Evolutionary conservation across 2,113 vertebrate species (phyloP).

Genomic region (Choloepus hoffmanni): DNA sequence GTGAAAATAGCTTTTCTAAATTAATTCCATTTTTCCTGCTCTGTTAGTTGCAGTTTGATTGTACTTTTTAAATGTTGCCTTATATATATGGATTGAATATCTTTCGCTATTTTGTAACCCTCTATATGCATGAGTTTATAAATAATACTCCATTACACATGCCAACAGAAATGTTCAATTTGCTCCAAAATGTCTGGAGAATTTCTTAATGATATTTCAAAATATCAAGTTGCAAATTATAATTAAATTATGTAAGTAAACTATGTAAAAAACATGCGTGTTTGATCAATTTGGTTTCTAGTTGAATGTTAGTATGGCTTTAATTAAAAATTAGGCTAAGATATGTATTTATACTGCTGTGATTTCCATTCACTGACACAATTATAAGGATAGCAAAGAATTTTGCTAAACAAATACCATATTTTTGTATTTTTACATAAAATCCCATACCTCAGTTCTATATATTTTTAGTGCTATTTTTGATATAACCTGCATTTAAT

Average conservation of each 20-base stretch:
- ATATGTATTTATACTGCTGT: conserved; percentile 40
- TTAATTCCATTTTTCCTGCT: conserved; percentile 21
- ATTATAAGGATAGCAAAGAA: conserved; percentile 55
- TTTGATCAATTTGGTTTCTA: conserved; percentile 47
- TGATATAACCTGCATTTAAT: neutral
- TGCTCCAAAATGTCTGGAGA: conserved; percentile 30
- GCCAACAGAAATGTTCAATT: conserved; percentile 39
- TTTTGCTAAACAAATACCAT: conserved; percentile 25
- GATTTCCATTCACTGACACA: conserved; percentile 56
- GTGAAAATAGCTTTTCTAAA: conserved; percentile 49
- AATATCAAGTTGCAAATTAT: conserved; percentile 47
- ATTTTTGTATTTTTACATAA: conserved; percentile 16
- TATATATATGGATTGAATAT: conserved; percentile 27
- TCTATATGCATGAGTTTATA: neutral
- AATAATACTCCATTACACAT: conserved; percentile 9
- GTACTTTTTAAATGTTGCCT: neutral
- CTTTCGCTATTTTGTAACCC: neutral
- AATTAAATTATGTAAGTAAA: conserved; percentile 41
- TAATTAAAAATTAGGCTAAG: conserved; percentile 67
- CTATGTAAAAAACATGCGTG: neutral
- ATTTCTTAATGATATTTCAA: conserved; percentile 55
- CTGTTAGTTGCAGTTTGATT: conserved; percentile 15
- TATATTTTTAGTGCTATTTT: conserved; percentile 22
- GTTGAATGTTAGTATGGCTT: conserved; percentile 61
- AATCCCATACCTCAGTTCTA: conserved; percentile 27